Base-by-base conservation (phyloP, 2,113 vertebrate genomes). In the Percopsis transmontana region DNA sequence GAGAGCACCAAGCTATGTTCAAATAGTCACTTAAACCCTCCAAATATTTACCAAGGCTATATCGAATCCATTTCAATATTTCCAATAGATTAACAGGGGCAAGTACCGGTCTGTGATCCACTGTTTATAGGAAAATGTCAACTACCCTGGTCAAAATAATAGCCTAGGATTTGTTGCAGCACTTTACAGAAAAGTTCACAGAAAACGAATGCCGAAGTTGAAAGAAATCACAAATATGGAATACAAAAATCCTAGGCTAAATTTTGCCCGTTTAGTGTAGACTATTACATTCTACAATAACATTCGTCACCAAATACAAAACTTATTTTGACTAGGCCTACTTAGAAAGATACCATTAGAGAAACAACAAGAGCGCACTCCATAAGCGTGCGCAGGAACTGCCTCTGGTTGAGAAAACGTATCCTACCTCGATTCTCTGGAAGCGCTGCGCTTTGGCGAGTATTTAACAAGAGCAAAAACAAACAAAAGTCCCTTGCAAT, bases 391-490 rank as follows among this genome's bases (percentile, higher is more conserved):
- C 78, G 83, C 84, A 86, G 87, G 68, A 71, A 72, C 54, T 39
- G 65, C 70, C 68, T 74, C 15, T 42, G 20, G 33, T 60, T 76
- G 60, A 57, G 33, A 55, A 55, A 56, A 57, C 23, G 76, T 58
- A 77, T 68, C 92, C 87, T 89, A 94, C 93, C 93, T 91, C 85
- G 84, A 84, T 75, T 88, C 82, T 89, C 85, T 83, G 87, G 80
- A 81, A 88, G 86, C 67, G 88, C 88, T 52, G 82, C 70, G 86
- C 86, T 91, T 88, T 90, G 90, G 83, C 85, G 85, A 86, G 85
- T 90, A 82, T 91, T 90, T 91, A 93, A 91, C 89, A 94, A 81
- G 87, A 93, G 90, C 84, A 93, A 88, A 90, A 92, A 88, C 90
- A 92, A 91, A 92, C 91, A 92, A 47, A 92, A 86, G 88, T 89